Conservation (phyloP, 2,888 invertebrate species). For the Gymnosoma rotundatum region DNA sequence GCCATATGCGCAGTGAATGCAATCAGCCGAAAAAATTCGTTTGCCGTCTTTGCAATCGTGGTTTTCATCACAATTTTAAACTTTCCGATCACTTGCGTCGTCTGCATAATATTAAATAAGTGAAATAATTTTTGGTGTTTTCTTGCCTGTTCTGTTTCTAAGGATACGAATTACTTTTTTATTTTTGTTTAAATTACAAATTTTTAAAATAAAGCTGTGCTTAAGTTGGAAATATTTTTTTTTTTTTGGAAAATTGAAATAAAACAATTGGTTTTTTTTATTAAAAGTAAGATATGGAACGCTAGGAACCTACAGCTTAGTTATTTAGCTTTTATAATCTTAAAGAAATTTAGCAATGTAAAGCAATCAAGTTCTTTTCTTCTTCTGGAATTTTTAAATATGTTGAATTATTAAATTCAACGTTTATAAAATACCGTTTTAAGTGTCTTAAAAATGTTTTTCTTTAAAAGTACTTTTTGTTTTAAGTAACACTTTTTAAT, state of each 20-base stretch:
- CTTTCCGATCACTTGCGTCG: constrained; percentile 79
- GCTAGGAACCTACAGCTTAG: no score
- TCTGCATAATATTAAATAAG: constrained; percentile 70
- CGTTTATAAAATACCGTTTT: no score
- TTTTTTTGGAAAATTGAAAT: constrained; percentile 19
- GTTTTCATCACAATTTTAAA: constrained; percentile 81
- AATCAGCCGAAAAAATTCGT: constrained; percentile 80
- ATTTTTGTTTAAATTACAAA: constrained; percentile 6
- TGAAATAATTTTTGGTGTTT: neutral
- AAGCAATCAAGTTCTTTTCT: no score
- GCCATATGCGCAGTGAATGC: constrained; percentile 84
- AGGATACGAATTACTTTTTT: neutral
- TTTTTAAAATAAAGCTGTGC: constrained; percentile 24
- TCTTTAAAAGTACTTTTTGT: no score
- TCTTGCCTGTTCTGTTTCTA: neutral
- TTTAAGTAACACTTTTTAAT: no score
- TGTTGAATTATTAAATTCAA: no score
- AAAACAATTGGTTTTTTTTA: neutral
- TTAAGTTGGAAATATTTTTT: constrained; percentile 11
- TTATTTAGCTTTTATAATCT: no score
- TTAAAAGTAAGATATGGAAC: neutral
- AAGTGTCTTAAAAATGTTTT: no score
- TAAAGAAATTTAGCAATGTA: no score
- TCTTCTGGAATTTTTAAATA: no score
- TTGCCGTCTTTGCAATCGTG: constrained; percentile 79